Evolutionary conservation across 2,888 invertebrate species (phyloP), one percentile per base, ranked within the genome.

Genomic region (Euzetes globulus): DNA sequence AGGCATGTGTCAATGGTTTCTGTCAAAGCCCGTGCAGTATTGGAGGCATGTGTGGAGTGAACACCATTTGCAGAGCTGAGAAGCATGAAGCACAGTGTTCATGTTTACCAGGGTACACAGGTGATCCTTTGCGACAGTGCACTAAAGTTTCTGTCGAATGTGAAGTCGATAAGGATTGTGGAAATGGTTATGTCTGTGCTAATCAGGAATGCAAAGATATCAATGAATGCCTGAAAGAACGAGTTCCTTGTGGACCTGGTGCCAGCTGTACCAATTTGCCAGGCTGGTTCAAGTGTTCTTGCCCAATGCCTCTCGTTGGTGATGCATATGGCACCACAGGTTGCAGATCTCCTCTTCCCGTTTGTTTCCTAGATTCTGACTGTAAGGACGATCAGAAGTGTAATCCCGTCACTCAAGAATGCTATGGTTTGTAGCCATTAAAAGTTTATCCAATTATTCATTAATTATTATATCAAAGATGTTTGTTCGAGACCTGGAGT

Each of bases 31-130:
- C 93, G 0, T 94, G 94, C 81, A 75, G 52, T 63, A 76, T 76
- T 41, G 76, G 76, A 50, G 76, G 76, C 11, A 76, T 91, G 25
- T 94, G 94, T 83, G 94, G 94, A 0, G 84, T 91, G 27, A 93
- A 94, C 82, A 92, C 94, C 0, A 87, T 93, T 74, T 95, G 94
- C 81, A 93, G 92, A 82, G 94, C 94, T 84, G 84, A 94, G 72
- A 93, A 94, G 0, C 94, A 94, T 70, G 92, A 92, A 81, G 94
- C 94, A 83, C 86, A 88, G 80, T 96, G 96, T 84, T 86, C 88
- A 77, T 96, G 96, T 84, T 88, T 88, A 81, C 88, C 90, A 79
- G 93, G 93, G 81, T 95, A 89, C 83, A 91, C 92, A 55, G 95
- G 95, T 75, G 92, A 96, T 84, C 91, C 94, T 29, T 89, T 89